Evolutionary conservation across 2,888 invertebrate species (phyloP).

Genomic region (Physocephala rufipes): DNA sequence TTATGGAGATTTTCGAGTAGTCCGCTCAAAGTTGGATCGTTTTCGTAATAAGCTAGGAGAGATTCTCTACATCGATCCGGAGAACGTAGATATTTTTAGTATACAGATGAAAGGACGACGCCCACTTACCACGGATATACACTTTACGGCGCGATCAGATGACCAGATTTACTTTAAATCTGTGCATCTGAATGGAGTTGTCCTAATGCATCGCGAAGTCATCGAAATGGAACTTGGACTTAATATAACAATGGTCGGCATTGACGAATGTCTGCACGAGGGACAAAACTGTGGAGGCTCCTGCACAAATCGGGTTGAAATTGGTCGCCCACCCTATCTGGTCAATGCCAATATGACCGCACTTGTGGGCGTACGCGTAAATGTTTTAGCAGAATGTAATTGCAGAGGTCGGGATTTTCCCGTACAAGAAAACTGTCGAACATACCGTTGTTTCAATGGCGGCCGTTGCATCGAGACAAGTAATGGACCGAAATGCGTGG

Average conservation of each 20-base stretch:
- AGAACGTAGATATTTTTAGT: slow-evolving; percentile 95
- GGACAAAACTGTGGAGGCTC: slow-evolving; percentile 91
- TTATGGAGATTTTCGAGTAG: slow-evolving; percentile 82
- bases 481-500: slow-evolving; percentile 82
- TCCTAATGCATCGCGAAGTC: slow-evolving; percentile 90
- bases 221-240: slow-evolving; percentile 91
- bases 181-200: slow-evolving; percentile 90
- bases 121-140: slow-evolving; percentile 87
- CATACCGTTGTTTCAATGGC: slow-evolving; percentile 91
- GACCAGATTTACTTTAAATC: slow-evolving; percentile 87
- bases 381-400: slow-evolving; percentile 88
- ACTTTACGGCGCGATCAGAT: slow-evolving; percentile 93
- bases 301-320: slow-evolving; percentile 89
- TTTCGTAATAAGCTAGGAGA: slow-evolving; percentile 88
- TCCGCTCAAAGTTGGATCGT: slow-evolving; percentile 85
- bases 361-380: slow-evolving; percentile 92
- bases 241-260: slow-evolving; percentile 96
- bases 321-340: slow-evolving; percentile 84
- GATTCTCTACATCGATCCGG: slow-evolving; percentile 82
- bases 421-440: slow-evolving; percentile 85
- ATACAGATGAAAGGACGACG: slow-evolving; percentile 85
- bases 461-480: slow-evolving; percentile 93
- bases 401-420: slow-evolving; percentile 93
- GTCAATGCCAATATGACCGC: slow-evolving; percentile 97
- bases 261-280: slow-evolving; percentile 93